A percentile compares a stretch with the other conserved stretches of the same genome.
Evolutionary conservation across 2,888 invertebrate genomes (phyloP).

Genomic region (Ceramica pisi): DNA sequence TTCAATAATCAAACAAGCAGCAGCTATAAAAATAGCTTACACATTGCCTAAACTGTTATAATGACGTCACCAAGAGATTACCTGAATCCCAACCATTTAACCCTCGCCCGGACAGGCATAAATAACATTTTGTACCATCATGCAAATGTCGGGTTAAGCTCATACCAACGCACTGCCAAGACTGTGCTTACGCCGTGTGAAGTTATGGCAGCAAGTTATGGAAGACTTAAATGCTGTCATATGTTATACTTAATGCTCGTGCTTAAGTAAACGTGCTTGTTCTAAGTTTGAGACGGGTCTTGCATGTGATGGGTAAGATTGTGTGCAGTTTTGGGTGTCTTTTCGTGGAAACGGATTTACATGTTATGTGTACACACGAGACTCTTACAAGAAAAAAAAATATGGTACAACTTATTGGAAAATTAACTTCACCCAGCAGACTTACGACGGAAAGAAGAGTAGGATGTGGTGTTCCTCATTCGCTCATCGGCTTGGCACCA

Average conservation of each 20-base stretch:
- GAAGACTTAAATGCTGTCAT: slow-evolving; percentile 63
- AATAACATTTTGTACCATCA: slow-evolving; percentile 62
- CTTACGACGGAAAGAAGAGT: too few species aligned
- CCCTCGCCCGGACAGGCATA: slow-evolving; percentile 44
- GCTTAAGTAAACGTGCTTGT: slow-evolving; percentile 32
- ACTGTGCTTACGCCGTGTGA: slow-evolving; percentile 53
- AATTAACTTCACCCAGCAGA: too few species aligned
- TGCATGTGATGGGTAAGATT: slow-evolving; percentile 13
- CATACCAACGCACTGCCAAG: slow-evolving; percentile 61
- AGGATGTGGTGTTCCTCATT: too few species aligned
- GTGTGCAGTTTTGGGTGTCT: not conserved
- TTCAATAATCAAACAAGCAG: too few species aligned
- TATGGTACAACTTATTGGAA: too few species aligned
- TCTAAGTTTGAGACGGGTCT: slow-evolving; percentile 19
- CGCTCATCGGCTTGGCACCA: too few species aligned
- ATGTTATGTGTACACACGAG: too few species aligned
- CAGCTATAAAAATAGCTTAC: too few species aligned
- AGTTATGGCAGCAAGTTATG: slow-evolving; percentile 64
- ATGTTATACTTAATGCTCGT: slow-evolving; percentile 56
- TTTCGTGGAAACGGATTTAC: not conserved
- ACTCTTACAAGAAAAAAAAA: too few species aligned
- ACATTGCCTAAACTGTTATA: not conserved
- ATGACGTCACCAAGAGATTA: slow-evolving; percentile 45
- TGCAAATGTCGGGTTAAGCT: slow-evolving; percentile 64
- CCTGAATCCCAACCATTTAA: slow-evolving; percentile 37